Conservation (phyloP, 1,140 invertebrate genomes). For the Drosophila leontia region DNA sequence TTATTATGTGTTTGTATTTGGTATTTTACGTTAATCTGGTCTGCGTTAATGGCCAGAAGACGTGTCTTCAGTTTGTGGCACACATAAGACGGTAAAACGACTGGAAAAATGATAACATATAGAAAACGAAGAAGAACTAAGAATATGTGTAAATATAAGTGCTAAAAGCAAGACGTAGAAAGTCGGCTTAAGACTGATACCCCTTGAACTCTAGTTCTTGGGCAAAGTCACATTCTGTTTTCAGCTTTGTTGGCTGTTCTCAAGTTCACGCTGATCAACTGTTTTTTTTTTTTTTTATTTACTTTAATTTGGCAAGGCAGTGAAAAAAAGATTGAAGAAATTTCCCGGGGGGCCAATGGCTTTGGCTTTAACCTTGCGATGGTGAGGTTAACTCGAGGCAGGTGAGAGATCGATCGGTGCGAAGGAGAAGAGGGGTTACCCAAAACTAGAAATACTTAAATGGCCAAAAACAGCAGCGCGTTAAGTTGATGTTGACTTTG, state of each 20-base stretch:
- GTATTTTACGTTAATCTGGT: constrained; percentile 24
- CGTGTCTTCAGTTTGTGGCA: constrained; percentile 28
- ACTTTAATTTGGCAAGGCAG: constrained; percentile 22
- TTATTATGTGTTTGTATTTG: constrained; percentile 35
- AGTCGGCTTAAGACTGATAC: not conserved
- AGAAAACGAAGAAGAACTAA: not conserved
- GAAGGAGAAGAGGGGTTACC: constrained; percentile 14
- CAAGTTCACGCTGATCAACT: constrained; percentile 24
- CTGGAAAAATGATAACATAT: constrained; percentile 15
- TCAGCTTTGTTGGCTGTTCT: constrained; percentile 14
- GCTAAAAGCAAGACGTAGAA: not conserved
- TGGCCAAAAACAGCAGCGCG: constrained; percentile 65
- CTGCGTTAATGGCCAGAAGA: constrained; percentile 27
- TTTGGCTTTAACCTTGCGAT: constrained; percentile 31
- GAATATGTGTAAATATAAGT: not conserved
- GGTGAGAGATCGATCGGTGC: constrained; percentile 14
- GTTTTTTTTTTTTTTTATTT: constrained; percentile 25
- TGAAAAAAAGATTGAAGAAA: constrained; percentile 27
- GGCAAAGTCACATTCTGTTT: not conserved
- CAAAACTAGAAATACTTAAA: constrained; percentile 76
- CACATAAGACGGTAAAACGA: constrained; percentile 20
- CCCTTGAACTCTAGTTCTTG: constrained; percentile 8
- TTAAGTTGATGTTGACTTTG: constrained; percentile 67
- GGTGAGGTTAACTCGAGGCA: constrained; percentile 14
- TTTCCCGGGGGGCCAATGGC: constrained; percentile 34